phyloP scores from a whole-genome alignment of 2,113 vertebrate species.

The Nicator chloris region DNA sequence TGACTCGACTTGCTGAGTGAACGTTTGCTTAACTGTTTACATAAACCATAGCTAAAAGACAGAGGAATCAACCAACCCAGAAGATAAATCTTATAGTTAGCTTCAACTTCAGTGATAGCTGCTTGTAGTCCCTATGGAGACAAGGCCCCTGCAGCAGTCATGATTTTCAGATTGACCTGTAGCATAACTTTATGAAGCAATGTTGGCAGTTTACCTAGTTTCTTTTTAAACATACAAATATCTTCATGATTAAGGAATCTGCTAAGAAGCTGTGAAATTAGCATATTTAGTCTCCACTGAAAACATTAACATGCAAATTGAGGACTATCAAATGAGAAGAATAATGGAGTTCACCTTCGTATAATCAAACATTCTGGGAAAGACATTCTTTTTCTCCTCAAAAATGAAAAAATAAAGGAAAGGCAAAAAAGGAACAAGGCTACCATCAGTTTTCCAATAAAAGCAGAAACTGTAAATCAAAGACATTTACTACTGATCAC shows the following conservation, averaged over 20 bases:
- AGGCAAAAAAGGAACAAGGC: neutral
- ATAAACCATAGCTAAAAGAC: neutral
- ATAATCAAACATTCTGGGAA: conserved; percentile 41
- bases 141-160: neutral
- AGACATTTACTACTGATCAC: neutral
- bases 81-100: neutral
- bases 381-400: neutral
- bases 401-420: neutral
- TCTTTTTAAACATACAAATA: conserved; percentile 44
- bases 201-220: neutral
- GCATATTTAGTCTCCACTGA: conserved; percentile 25
- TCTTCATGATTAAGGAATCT: conserved; percentile 31
- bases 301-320: conserved; percentile 57
- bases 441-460: neutral
- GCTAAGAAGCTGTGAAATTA: conserved; percentile 50
- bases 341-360: conserved; percentile 50
- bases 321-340: conserved; percentile 29
- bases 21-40: neutral
- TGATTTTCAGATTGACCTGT: neutral
- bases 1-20: neutral
- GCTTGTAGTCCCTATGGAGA: neutral
- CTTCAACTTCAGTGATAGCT: neutral
- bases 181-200: neutral
- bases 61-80: neutral
- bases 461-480: neutral